phyloP scores from a whole-genome alignment of 2,888 invertebrate species.

The Sphecodes monilicornis region DNA sequence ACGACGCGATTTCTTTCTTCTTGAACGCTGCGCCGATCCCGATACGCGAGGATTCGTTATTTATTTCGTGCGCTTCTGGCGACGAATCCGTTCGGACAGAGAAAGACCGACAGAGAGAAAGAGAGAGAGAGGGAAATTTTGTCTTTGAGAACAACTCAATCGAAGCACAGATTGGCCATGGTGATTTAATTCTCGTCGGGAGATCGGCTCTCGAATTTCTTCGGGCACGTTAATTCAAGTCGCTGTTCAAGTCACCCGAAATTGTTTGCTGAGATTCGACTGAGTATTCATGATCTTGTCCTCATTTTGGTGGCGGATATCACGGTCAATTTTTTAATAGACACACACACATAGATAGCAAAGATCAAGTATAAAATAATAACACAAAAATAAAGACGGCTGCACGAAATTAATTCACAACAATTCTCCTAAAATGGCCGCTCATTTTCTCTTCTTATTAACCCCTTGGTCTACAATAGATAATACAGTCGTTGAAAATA shows the following conservation, averaged over 20 bases:
- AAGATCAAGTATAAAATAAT: too few species aligned
- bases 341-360: too few species aligned
- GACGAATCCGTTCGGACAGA: not conserved
- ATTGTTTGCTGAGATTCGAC: not conserved
- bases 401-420: too few species aligned
- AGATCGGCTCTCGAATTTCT: conserved; percentile 14
- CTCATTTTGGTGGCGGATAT: too few species aligned
- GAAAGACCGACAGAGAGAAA: not conserved
- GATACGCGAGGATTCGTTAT: conserved; percentile 35
- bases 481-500: too few species aligned
- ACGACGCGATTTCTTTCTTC: conserved; percentile 26
- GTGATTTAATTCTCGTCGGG: conserved; percentile 39
- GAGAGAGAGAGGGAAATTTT: not conserved
- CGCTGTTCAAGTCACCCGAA: not conserved
- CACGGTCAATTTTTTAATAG: too few species aligned
- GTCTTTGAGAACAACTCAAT: conserved; percentile 45
- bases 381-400: too few species aligned
- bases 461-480: too few species aligned
- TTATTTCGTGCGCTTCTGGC: conserved; percentile 13
- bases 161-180: conserved; percentile 6
- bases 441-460: not conserved
- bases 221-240: not conserved
- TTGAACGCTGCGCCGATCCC: conserved; percentile 26
- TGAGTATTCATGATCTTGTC: not conserved
- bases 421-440: not conserved